Base-by-base conservation (phyloP, 2,113 vertebrate genomes). In the Hystrix cristata region DNA sequence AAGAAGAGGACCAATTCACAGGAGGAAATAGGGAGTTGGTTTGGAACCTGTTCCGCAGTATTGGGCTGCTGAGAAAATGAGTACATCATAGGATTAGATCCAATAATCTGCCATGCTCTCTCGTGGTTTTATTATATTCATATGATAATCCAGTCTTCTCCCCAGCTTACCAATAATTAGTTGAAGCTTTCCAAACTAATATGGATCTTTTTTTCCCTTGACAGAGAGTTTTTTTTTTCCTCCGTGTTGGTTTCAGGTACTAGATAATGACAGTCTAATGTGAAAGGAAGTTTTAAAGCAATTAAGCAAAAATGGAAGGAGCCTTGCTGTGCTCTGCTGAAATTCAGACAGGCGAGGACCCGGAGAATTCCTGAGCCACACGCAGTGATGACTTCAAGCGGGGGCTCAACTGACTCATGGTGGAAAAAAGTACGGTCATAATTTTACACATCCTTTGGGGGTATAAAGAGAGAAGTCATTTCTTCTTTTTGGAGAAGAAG, bases 381-480 rank as follows among this genome's bases (percentile, higher is more conserved):
- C 5, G 65, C 43, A 78, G 67, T 82, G 55, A 60, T 34, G 89
- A 76, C 55, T 51, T 46, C 38, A 59, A 59, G 79, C 71, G 81
- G 72, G 78, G 59, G 48, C 46, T 85, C 92, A 11, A 78, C n/a
- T 57, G 89, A 86, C 34, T 78, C 94, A 74, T 25, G 51, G 10
- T 85, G 83, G 85, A 59, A 87, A 55, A 65, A 69, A 65, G 43
- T 59, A 11, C 2, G 23, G 57, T 74, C 76, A 72, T 38, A 48
- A 79, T 67, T 79, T 88, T 87, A 91, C 19, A 76, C 21, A 38
- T 95, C 95, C 82, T 89, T 91, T 91, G 89, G 62, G 93, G 57
- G 23, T 51, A 93, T 18, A 78, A 84, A 93, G 46, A 82, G 78
- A 93, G 16, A 72, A 59, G 4, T 5, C 13, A 80, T 38, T 82